Evolutionary conservation across 2,888 invertebrate species (phyloP), one percentile per base, ranked within the genome.

Genomic region (Tetragonisca angustula): DNA sequence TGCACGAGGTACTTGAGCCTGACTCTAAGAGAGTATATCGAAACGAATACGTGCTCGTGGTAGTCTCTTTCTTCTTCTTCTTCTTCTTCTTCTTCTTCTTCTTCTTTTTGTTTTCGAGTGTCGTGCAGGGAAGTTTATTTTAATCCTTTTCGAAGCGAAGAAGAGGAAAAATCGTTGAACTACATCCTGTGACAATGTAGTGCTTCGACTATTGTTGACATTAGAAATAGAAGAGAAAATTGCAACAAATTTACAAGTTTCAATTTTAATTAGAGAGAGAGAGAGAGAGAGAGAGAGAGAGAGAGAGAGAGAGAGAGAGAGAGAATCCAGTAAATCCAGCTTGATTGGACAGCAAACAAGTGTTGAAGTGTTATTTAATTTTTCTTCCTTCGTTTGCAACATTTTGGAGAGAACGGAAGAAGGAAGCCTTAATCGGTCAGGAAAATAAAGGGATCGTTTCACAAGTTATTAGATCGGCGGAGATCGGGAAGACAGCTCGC

Each of bases 381-480:
- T 32, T 67, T 67, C 6, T 15, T 11, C 49, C 4, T 49, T 62
- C n/a, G 43, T 43, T 13, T 4, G n/a, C 1, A 2, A n/a, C n/a
- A 56, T 15, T n/a, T n/a, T 15, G 17, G 52, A 21, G 52, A 19
- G 36, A 61, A 36, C 49, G 50, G 24, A 21, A 32, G 54, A 2
- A 15, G 17, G n/a, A n/a, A 15, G n/a, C 15, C 15, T 59, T 71
- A 64, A 84, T 78, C 64, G 78, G 78, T 54, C 17, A 19, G 9
- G 11, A 9, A 67, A 59, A 80, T 68, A 64, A 74, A 71, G n/a
- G 62, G 43, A 76, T 62, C 74, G 79, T 49, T 68, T 64, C 74
- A 71, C 77, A 71, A 74, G 79, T 85, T 80, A 85, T 85, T 83
- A 83, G 65, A 74, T 79, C 52, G 15, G 50, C 19, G 43, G 43